Percentiles rank a stretch among this genome's conserved stretches.
Evolutionary conservation across 2,113 vertebrate genomes (phyloP).

Genomic region (Hippoglossus stenolepis): DNA sequence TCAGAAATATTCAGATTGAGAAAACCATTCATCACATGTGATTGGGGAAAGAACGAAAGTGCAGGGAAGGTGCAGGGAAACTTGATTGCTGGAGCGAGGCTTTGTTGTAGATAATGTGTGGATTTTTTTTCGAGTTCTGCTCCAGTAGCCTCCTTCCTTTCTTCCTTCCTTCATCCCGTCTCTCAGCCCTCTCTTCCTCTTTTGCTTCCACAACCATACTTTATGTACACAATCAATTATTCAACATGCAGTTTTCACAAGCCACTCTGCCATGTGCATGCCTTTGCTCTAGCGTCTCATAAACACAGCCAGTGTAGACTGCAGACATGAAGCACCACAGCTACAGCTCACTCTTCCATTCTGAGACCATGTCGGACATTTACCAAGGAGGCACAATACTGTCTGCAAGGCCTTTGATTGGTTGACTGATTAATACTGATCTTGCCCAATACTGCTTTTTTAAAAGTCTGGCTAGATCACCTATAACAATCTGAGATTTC

Average conservation of each 20-base stretch:
- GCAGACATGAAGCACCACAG: constrained; percentile 14
- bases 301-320: constrained; percentile 38
- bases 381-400: neutral
- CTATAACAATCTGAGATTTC: no score
- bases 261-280: constrained; percentile 44
- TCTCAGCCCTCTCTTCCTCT: neutral
- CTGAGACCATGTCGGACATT: constrained; percentile 3
- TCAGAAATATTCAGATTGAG: constrained; percentile 41
- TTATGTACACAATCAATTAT: constrained; percentile 76
- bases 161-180: neutral
- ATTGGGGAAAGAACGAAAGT: neutral
- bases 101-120: constrained; percentile 21
- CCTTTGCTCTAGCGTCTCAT: constrained; percentile 29
- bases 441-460: no score
- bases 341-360: neutral
- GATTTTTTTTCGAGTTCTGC: constrained; percentile 48
- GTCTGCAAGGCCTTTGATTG: constrained; percentile 1
- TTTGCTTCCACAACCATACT: constrained; percentile 51
- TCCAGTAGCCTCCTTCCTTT: constrained; percentile 15
- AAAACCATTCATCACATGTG: constrained; percentile 25
- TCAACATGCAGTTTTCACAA: constrained; percentile 65
- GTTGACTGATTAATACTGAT: no score
- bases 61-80: constrained; percentile 13
- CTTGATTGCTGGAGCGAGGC: neutral
- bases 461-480: no score